These are phyloP conservation scores for Saturnia pavonia DNA, from an alignment of 2,888 invertebrate species.

Conservation along the genomic window DNA sequence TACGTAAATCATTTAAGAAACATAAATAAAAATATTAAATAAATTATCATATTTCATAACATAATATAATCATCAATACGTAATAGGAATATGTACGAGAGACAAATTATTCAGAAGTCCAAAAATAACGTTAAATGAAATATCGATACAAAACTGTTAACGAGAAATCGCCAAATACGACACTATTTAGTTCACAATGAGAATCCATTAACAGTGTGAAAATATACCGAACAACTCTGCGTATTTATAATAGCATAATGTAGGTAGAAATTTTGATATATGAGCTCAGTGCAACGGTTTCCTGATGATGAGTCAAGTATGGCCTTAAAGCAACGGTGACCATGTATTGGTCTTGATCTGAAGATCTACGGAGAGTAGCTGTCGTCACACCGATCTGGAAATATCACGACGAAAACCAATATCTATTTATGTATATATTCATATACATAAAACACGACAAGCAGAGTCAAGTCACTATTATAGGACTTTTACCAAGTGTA, in stretches of 20 bases:
- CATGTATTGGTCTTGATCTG: too few relatives aligned
- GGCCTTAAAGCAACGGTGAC: too few relatives aligned
- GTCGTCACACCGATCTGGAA: too few relatives aligned
- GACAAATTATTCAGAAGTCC: constrained; percentile 53
- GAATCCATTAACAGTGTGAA: neutral
- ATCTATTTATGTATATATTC: too few relatives aligned
- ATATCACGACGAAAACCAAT: too few relatives aligned
- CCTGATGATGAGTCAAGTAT: too few relatives aligned
- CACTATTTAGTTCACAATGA: neutral
- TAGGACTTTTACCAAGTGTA: too few relatives aligned
- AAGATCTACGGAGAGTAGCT: too few relatives aligned
- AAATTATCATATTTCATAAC: neutral
- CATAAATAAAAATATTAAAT: neutral
- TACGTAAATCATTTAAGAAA: neutral
- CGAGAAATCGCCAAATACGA: constrained; percentile 44
- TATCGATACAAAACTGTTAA: constrained; percentile 54
- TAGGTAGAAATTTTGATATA: neutral
- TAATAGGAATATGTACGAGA: constrained; percentile 28
- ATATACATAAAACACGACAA: too few relatives aligned
- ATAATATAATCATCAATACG: constrained; percentile 14
- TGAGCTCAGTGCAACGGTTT: too few relatives aligned
- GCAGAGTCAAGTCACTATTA: too few relatives aligned
- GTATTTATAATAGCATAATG: neutral
- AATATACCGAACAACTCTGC: neutral
- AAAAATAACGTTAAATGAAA: constrained; percentile 45